Conservation (phyloP, 2,888 invertebrate species). For the Teleiodes luculella region DNA sequence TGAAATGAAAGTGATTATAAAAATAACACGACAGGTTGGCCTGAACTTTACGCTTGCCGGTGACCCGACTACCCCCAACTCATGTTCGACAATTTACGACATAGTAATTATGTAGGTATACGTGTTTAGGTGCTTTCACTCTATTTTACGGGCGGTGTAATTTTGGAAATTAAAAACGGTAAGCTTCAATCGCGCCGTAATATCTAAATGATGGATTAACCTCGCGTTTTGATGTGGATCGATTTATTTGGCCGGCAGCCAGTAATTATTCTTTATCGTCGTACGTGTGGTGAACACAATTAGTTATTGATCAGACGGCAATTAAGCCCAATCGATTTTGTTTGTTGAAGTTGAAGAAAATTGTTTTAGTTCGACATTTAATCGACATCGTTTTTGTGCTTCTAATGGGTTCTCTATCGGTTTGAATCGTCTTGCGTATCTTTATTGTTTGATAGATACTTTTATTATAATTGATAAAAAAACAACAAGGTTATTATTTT, state of each 20-base stretch:
- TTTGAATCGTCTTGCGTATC: constrained; percentile 51
- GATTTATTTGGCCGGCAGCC: constrained; percentile 77
- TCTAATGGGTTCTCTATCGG: constrained; percentile 67
- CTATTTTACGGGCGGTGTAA: constrained; percentile 58
- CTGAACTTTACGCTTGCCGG: constrained; percentile 29
- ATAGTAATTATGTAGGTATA: constrained; percentile 71
- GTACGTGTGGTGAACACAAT: constrained; percentile 76
- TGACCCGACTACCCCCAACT: constrained; percentile 41
- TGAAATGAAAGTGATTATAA: constrained; percentile 76
- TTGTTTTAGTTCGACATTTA: constrained; percentile 74
- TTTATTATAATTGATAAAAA: background rate
- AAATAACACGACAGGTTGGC: constrained; percentile 71
- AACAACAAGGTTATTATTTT: background rate
- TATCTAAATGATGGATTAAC: constrained; percentile 79
- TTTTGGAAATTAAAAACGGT: constrained; percentile 78
- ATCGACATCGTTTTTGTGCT: constrained; percentile 65
- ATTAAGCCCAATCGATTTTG: constrained; percentile 77
- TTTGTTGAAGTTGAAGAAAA: constrained; percentile 77
- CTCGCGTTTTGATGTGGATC: constrained; percentile 75
- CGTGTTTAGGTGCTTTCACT: constrained; percentile 62
- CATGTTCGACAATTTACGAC: constrained; percentile 70
- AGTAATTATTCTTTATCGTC: constrained; percentile 77
- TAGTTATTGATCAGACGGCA: constrained; percentile 77
- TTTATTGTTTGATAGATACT: constrained; percentile 51
- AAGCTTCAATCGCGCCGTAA: constrained; percentile 73